Base-by-base conservation (phyloP, 2,797 vertebrate species). In the Pseudomugil tenellus region DNA sequence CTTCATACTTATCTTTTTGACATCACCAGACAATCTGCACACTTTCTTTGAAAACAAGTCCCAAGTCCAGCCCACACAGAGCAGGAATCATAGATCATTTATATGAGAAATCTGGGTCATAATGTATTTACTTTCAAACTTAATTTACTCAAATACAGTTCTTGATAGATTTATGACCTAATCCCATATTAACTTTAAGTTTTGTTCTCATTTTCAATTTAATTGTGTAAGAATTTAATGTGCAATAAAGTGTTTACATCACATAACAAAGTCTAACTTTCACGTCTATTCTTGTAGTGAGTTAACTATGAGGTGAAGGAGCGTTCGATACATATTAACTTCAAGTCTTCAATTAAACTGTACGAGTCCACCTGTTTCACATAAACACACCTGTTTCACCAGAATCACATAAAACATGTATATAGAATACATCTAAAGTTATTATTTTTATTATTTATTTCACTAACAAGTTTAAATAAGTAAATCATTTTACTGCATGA, bases 281-380 rank as follows among this genome's bases (percentile, higher is more conserved):
- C n/a, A 49, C 53, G 35, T 39, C 19, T 37, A 37, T 3, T 11
- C n/a, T 23, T 41, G 16, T 11, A 23, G 10, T 16, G 49, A 63
- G 25, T 53, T 51, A 25, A 63, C 39, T 34, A 17, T 54, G 34
- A 63, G 6, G 28, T 37, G 32, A 53, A 53, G 61, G n/a, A 39
- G 17, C 26, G 1, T 34, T 19, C 12, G 16, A 14, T 25, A 41
- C 52, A 49, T 26, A 65, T 63, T 63, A 59, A 62, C 48, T 59
- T 21, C 21, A 13, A 49, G 43, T 49, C 25, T 49, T 49, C n/a
- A 1, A 4, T 49, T 10, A 8, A 43, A 43, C 17, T 57, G 6
- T 19, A 3, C 2, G 14, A 39, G 9, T 39, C 14, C 2, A 6
- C 3, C 21, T 34, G 23, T 3, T 65, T 41, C 16, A 8, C 17